Percentiles rank a stretch among this genome's conserved stretches.
Conservation (phyloP, 2,113 vertebrate genomes). For the Brachyhypopomus gauderio region DNA sequence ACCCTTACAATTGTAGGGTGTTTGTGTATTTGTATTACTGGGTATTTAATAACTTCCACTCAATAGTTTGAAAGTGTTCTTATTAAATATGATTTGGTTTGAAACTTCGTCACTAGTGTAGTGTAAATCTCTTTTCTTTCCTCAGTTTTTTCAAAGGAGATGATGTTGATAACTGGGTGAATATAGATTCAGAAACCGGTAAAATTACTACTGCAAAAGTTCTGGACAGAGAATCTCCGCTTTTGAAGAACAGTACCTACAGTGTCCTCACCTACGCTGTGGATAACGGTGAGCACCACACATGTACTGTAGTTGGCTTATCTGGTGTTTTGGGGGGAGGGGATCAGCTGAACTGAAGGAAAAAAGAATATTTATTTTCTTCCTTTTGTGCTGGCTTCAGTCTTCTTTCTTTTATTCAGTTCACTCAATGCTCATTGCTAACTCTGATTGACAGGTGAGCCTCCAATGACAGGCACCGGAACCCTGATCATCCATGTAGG, state of each 20-base stretch:
- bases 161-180: slow-evolving; percentile 67
- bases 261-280: slow-evolving; percentile 59
- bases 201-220: slow-evolving; percentile 56
- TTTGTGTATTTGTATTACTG: too few species aligned
- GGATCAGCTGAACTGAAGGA: too few species aligned
- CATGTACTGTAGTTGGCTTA: too few species aligned
- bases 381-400: not conserved
- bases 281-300: slow-evolving; percentile 62
- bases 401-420: not conserved
- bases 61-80: too few species aligned
- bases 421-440: not conserved
- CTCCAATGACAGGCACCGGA: slow-evolving; percentile 59
- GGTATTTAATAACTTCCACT: too few species aligned
- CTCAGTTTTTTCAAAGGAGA: slow-evolving; percentile 32
- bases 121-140: not conserved
- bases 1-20: too few species aligned
- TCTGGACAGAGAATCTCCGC: slow-evolving; percentile 69
- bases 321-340: too few species aligned
- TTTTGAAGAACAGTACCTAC: slow-evolving; percentile 63
- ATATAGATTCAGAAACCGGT: slow-evolving; percentile 63
- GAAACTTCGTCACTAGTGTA: not conserved
- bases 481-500: slow-evolving; percentile 43
- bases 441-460: slow-evolving; percentile 56
- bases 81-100: too few species aligned
- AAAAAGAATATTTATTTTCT: too few species aligned